Evolutionary conservation across 2,797 vertebrate genomes (phyloP).

Genomic region (Morelia viridis): DNA sequence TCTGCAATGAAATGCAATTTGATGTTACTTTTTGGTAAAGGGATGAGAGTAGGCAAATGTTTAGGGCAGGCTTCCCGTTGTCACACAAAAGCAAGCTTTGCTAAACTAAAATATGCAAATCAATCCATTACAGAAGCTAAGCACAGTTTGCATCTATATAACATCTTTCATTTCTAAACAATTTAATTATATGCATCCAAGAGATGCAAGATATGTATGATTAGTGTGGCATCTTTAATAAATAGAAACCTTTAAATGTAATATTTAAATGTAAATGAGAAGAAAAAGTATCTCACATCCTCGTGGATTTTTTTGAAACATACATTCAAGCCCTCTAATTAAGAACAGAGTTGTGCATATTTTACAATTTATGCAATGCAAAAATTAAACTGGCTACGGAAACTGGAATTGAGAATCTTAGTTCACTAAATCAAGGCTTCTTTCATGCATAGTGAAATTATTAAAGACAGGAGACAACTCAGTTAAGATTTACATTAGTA

Average conservation of each 20-base stretch:
- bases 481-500: background rate
- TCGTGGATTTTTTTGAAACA: background rate
- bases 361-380: background rate
- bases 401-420: background rate
- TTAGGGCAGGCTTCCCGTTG: background rate
- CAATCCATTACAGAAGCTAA: background rate
- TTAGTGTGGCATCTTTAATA: background rate
- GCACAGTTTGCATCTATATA: background rate
- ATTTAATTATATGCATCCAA: background rate
- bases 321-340: background rate
- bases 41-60: background rate
- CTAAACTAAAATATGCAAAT: slow-evolving; percentile 1
- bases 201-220: background rate
- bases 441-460: background rate
- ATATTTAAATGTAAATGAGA: background rate
- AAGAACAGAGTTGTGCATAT: background rate
- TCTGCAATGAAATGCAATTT: slow-evolving; percentile 6
- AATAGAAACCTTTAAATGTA: background rate
- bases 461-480: background rate
- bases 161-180: slow-evolving; percentile 4
- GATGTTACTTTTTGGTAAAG: background rate
- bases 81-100: background rate
- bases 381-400: background rate
- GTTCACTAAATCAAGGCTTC: background rate
- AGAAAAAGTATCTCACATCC: background rate